Percentiles rank a stretch among this genome's conserved stretches.
Conservation (phyloP, 2,888 invertebrate genomes). For the Idaea dimidiata region DNA sequence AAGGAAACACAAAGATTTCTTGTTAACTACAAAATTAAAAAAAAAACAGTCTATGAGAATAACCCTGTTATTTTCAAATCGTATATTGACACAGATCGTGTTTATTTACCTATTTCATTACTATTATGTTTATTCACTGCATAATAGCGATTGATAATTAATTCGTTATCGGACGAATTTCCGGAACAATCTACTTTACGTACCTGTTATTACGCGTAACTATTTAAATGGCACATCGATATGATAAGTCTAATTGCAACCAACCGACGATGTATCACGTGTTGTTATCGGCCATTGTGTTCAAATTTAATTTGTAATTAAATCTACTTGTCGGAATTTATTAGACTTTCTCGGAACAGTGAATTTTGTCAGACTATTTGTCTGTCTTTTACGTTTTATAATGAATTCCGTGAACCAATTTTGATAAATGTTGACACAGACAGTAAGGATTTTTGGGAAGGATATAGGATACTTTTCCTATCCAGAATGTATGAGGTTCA, state of each 20-base stretch:
- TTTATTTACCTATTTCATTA: neutral
- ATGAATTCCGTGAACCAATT: too few relatives aligned
- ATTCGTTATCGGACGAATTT: neutral
- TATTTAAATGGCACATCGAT: neutral
- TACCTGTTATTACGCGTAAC: neutral
- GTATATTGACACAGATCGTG: too few relatives aligned
- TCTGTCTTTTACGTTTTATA: too few relatives aligned
- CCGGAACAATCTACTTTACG: neutral
- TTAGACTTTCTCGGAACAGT: neutral
- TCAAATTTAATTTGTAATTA: neutral
- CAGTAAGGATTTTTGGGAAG: too few relatives aligned
- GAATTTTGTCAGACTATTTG: too few relatives aligned
- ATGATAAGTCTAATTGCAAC: constrained; percentile 1
- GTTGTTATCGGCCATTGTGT: neutral
- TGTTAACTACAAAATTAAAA: too few relatives aligned
- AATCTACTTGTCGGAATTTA: neutral
- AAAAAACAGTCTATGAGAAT: too few relatives aligned
- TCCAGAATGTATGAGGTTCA: too few relatives aligned
- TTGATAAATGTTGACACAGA: too few relatives aligned
- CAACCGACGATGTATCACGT: neutral
- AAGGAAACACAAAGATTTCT: too few relatives aligned
- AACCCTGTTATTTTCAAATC: too few relatives aligned
- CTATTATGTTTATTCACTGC: neutral
- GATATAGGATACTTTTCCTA: too few relatives aligned
- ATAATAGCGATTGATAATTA: neutral